Percentiles rank a stretch among this genome's conserved stretches.
These are phyloP conservation scores for Trogon melanurus DNA, from an alignment of 2,113 vertebrate species.

Conservation along the genomic window DNA sequence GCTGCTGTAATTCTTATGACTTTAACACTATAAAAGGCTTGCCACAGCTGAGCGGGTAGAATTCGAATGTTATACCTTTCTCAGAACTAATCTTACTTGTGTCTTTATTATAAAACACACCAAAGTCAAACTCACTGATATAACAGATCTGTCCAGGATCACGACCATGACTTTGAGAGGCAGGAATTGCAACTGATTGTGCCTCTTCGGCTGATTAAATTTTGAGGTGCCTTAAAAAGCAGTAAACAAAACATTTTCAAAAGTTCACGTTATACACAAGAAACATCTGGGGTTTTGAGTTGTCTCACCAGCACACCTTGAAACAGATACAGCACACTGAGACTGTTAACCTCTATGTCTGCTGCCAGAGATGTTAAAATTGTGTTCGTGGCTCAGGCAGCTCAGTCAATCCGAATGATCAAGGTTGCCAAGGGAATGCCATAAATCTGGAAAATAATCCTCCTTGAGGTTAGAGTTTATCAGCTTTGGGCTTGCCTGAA, in stretches of 20 bases:
- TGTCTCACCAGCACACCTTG: not conserved
- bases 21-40: not conserved
- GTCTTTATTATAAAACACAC: not conserved
- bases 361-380: not conserved
- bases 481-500: not conserved
- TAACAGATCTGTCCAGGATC: not conserved
- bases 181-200: not conserved
- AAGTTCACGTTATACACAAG: not conserved
- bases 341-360: not conserved
- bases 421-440: not conserved
- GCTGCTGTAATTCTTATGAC: not conserved
- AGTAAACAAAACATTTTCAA: not conserved
- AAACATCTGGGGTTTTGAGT: not conserved
- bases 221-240: not conserved
- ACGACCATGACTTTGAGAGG: not conserved
- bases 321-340: not conserved
- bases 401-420: not conserved
- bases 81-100: not conserved
- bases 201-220: not conserved
- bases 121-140: not conserved
- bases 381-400: not conserved
- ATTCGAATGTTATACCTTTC: not conserved
- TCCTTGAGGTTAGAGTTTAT: not conserved
- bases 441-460: not conserved
- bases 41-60: fast-evolving